Conservation (phyloP, 2,113 vertebrate species). For the Egretta garzetta region DNA sequence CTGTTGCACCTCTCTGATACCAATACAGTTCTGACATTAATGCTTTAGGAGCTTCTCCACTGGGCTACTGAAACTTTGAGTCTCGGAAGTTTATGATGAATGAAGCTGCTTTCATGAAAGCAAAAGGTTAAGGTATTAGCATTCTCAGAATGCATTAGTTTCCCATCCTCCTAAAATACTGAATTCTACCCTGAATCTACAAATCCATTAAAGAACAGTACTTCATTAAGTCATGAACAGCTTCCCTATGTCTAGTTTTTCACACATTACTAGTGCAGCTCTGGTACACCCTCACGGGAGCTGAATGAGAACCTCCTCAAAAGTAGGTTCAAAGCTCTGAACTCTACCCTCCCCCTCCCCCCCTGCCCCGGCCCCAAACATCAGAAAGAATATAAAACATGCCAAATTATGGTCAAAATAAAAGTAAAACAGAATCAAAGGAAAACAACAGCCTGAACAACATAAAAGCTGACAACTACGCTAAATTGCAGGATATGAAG, state of each 20-base stretch:
- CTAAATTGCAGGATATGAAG: not conserved
- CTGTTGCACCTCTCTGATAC: not conserved
- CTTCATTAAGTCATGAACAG: not conserved
- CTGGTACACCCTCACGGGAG: not conserved
- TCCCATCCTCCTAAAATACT: not conserved
- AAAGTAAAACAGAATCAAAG: not conserved
- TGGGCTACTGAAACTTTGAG: not conserved
- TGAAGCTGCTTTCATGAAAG: not conserved
- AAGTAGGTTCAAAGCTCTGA: not conserved
- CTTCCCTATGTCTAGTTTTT: not conserved
- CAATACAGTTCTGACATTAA: not conserved
- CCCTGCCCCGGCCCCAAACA: not conserved
- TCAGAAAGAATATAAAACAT: not conserved
- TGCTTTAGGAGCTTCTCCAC: not conserved
- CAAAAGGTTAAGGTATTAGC: not conserved
- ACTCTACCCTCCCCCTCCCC: not conserved
- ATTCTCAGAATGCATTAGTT: not conserved
- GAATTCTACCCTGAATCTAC: not conserved
- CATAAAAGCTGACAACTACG: not conserved
- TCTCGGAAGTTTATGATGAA: not conserved
- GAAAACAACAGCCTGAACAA: not conserved
- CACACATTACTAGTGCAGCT: not conserved
- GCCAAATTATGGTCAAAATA: not conserved
- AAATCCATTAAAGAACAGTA: not conserved
- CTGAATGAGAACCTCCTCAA: not conserved